phyloP scores from a whole-genome alignment of 2,797 vertebrate species.

The Mus caroli region DNA sequence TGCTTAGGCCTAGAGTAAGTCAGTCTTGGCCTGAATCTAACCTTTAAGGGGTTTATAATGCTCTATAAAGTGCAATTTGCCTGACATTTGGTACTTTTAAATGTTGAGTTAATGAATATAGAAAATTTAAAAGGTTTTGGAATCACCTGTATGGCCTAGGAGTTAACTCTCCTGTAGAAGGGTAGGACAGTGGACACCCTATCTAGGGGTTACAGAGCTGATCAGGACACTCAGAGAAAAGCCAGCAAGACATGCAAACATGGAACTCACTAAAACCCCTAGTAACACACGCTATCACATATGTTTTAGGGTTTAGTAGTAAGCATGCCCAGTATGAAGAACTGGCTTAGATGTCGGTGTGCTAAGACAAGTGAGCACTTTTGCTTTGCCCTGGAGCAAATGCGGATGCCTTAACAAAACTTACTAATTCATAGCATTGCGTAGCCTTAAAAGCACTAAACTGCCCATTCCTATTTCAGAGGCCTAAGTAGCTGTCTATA shows the following conservation, averaged over 20 bases:
- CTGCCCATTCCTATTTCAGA: neutral
- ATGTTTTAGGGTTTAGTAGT: neutral
- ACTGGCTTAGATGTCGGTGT: neutral
- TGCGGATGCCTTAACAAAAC: neutral
- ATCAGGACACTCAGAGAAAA: neutral
- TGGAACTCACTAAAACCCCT: neutral
- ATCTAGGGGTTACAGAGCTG: neutral
- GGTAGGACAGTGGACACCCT: neutral
- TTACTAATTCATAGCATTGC: neutral
- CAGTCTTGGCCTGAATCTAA: neutral
- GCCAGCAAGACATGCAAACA: neutral
- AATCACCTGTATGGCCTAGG: neutral
- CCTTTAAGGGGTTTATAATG: neutral
- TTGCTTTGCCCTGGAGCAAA: neutral
- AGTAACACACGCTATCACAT: neutral
- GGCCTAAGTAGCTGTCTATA: neutral
- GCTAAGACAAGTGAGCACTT: neutral
- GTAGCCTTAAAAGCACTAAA: neutral
- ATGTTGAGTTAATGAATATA: neutral
- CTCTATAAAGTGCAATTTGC: conserved; percentile 11
- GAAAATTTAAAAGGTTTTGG: neutral
- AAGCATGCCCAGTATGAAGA: neutral
- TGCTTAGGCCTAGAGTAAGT: neutral
- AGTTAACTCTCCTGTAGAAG: neutral
- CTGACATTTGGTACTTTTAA: neutral